Conservation (phyloP, 1,140 invertebrate genomes). For the Achroia grisella region DNA sequence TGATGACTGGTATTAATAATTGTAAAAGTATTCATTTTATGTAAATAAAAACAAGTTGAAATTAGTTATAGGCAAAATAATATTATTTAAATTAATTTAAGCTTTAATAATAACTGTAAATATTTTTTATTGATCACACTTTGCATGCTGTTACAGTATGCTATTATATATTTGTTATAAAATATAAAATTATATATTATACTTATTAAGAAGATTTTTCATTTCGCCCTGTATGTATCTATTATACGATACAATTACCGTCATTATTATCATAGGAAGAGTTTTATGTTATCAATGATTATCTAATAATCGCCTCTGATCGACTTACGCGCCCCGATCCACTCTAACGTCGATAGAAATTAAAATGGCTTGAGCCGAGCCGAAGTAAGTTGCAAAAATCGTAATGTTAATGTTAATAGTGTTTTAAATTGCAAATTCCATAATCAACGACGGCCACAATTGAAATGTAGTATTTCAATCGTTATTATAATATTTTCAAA, state of each 20-base stretch:
- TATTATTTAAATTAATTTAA: constrained; percentile 50
- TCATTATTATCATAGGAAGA: too few relatives aligned
- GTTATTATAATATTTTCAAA: too few relatives aligned
- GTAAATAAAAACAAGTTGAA: constrained; percentile 41
- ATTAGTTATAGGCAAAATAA: constrained; percentile 21
- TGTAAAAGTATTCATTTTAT: constrained; percentile 31
- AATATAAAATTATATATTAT: constrained; percentile 62
- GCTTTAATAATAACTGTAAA: constrained; percentile 48
- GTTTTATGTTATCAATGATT: too few relatives aligned
- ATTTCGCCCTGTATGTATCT: not conserved
- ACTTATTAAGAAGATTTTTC: constrained; percentile 13
- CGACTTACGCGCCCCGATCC: too few relatives aligned
- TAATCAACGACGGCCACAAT: too few relatives aligned
- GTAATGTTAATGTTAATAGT: too few relatives aligned
- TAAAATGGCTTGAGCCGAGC: too few relatives aligned
- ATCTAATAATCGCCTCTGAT: too few relatives aligned
- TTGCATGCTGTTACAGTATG: constrained; percentile 46
- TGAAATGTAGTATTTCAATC: too few relatives aligned
- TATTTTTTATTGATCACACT: constrained; percentile 43
- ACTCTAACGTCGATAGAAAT: too few relatives aligned
- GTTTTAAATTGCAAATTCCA: too few relatives aligned
- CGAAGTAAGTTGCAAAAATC: too few relatives aligned
- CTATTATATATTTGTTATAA: constrained; percentile 69
- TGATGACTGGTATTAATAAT: constrained; percentile 56
- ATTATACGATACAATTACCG: not conserved